Base-by-base conservation (phyloP, 2,888 invertebrate genomes). In the Troides oblongomaculatus region DNA sequence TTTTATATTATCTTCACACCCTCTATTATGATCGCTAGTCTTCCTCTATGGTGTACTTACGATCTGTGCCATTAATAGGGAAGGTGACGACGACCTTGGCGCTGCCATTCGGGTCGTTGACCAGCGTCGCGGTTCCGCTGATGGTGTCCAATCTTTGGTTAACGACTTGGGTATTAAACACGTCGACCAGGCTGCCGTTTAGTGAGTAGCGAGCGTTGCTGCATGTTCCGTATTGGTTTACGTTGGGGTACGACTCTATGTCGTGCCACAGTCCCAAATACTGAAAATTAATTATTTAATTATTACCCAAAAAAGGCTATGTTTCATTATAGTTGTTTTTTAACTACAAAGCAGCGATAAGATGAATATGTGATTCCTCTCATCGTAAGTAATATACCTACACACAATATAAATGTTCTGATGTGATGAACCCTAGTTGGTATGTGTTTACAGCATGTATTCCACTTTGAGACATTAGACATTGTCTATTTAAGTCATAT, bases 61-160 rank as follows among this genome's bases (percentile, higher is more conserved):
- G 50, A 46, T 76, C 71, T 58, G 89, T 85, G 72, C 93, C 91
- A 83, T 88, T 84, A 66, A 93, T 91, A 25, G 88, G 88, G 79
- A 95, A 95, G 18, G 93, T 94, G 84, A 95, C 95, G 0, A 93
- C 89, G 0, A 95, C 93, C 23, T 94, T 92, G 60, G 93, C 95
- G 72, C 88, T 90, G 3, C 89, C 90, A 77, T 95, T 94, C 0
- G 93, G 93, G 0, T 93, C 93, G 57, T 93, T 76, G 0, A 74
- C 77, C 0, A 80, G 62, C 4, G 74, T 75, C 7, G 86, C 90
- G 2, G 72, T 69, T 4, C 88, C 90, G 1, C 70, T 78, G 6
- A 86, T 84, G n/a, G 80, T 79, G 21, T 79, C 78, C 18, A 88
- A 74, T 0, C 72, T 74, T 69, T 84, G 77, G 70, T 83, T 76